Percentiles rank a stretch among this genome's conserved stretches.
phyloP scores from a whole-genome alignment of 2,113 vertebrate species.

The Barnardius zonarius region DNA sequence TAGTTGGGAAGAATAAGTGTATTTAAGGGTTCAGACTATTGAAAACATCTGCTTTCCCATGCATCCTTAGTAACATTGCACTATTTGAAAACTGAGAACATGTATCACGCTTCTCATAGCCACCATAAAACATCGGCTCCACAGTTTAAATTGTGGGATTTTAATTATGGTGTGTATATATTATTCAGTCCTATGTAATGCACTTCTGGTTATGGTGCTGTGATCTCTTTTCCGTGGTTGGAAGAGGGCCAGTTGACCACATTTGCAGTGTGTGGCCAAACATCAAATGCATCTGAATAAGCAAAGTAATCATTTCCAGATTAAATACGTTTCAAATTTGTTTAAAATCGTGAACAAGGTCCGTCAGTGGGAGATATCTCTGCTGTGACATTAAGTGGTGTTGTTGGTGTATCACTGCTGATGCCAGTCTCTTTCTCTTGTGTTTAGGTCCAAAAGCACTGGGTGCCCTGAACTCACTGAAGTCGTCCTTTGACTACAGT shows the following conservation, averaged over 20 bases:
- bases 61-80: not conserved
- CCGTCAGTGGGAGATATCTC: not conserved
- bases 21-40: conserved; percentile 29
- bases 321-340: conserved; percentile 22
- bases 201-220: not conserved
- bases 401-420: not conserved
- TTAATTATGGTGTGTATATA: not conserved
- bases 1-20: not conserved
- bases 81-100: not conserved
- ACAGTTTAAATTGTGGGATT: conserved; percentile 21
- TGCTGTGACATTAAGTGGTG: not conserved
- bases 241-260: not conserved
- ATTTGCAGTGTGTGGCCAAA: not conserved
- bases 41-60: conserved; percentile 59
- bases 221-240: not conserved
- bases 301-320: conserved; percentile 47
- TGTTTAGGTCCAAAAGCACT: not conserved
- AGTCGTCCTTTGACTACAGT: not conserved
- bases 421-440: not conserved
- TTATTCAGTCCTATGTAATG: conserved; percentile 32
- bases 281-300: conserved; percentile 24
- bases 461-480: not conserved
- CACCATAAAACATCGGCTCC: not conserved
- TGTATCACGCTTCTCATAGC: not conserved
- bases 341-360: conserved; percentile 1